A percentile compares a stretch with the other conserved stretches of the same genome.
Evolutionary conservation across 2,888 invertebrate species (phyloP).

Genomic region (Nomada ferruginata): DNA sequence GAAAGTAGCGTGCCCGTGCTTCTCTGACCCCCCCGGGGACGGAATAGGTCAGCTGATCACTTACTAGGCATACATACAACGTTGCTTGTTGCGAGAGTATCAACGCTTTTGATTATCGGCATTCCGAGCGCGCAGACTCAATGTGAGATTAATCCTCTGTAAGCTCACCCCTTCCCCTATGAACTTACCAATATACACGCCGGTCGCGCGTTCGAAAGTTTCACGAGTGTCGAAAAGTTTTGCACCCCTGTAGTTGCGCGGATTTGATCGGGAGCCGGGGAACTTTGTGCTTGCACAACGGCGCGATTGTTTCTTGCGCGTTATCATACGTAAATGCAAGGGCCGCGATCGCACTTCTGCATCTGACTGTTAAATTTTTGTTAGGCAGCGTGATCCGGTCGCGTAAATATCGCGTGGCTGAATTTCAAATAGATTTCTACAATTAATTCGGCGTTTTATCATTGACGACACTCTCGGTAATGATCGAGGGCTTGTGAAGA

Average conservation of each 20-base stretch:
- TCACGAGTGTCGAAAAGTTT: conserved; percentile 68
- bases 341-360: neutral
- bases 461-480: no score
- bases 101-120: conserved; percentile 75
- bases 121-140: conserved; percentile 73
- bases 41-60: conserved; percentile 70
- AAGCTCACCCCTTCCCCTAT: conserved; percentile 66
- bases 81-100: conserved; percentile 72
- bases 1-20: conserved; percentile 7
- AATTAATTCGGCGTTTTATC: no score
- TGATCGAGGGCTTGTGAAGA: no score
- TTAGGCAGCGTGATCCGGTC: neutral
- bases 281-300: conserved; percentile 34
- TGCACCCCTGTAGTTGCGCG: conserved; percentile 55
- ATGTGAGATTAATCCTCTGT: conserved; percentile 73
- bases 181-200: conserved; percentile 71
- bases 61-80: conserved; percentile 62
- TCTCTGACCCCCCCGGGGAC: conserved; percentile 20
- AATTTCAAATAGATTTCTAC: no score
- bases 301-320: conserved; percentile 50
- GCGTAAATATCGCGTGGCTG: neutral
- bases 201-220: conserved; percentile 68
- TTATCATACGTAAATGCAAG: conserved; percentile 22
- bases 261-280: conserved; percentile 60
- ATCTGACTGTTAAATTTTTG: neutral